Evolutionary conservation across 2,113 vertebrate genomes (phyloP), one percentile per base, ranked within the genome.

Genomic region (Collichthys lucidus): DNA sequence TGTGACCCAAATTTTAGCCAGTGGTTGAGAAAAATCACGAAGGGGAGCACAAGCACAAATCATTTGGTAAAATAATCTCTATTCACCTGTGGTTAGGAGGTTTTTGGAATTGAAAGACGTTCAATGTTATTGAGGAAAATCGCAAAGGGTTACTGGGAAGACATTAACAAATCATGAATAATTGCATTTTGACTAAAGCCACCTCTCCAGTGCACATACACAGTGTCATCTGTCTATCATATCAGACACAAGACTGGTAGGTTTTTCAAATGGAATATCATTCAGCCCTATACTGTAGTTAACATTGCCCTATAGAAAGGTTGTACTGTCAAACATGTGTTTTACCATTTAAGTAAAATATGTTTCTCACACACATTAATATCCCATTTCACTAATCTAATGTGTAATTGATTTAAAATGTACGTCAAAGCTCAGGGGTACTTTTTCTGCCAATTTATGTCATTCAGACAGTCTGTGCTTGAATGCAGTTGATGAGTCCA

Each of bases 381-480:
- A 62, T n/a, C 17, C 8, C 0, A 0, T 4, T 2, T 4, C 5
- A 20, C 22, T 60, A n/a, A 78, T 29, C 11, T 42, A 42, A 44
- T 29, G 16, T 47, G 11, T 24, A 57, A 65, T 26, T 9, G 24
- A 15, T 59, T 1, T 5, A 31, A 59, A 50, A 46, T 17, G 44
- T 5, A 72, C 29, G 55, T 29, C 22, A 70, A 35, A 35, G 26
- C 49, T 52, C 5, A n/a, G 64, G 15, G 11, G 8, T 22, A 4
- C 24, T 24, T 3, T 42, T 52, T 31, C 22, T 52, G 1, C 29
- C 68, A 29, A 70, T 70, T 14, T 60, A 19, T 1, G 15, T 65
- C 15, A 74, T 79, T 17, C 57, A 74, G 68, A 77, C 26, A 29
- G 55, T n/a, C n/a, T 71, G 26, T 49, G 29, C 53, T 44, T 35